These are phyloP conservation scores for Cerastoderma edule DNA, from an alignment of 2,888 invertebrate genomes.

Conservation along the genomic window DNA sequence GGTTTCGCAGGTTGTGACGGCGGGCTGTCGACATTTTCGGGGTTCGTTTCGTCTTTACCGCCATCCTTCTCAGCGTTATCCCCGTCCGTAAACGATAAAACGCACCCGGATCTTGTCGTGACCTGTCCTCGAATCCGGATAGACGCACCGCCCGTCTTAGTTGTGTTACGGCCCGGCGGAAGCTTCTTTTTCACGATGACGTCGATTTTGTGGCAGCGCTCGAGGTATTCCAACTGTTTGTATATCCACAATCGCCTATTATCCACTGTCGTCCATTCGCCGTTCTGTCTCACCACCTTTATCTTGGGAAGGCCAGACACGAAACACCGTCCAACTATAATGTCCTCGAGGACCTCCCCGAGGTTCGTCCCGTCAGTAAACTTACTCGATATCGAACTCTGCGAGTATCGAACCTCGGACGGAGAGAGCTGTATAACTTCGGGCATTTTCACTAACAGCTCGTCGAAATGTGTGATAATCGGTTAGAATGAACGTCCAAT, in stretches of 20 bases:
- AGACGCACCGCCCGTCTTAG: slow-evolving; percentile 26
- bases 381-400: slow-evolving; percentile 38
- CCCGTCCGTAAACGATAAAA: background rate
- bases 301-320: slow-evolving; percentile 35
- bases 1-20: background rate
- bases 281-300: slow-evolving; percentile 26
- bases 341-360: slow-evolving; percentile 42
- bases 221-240: slow-evolving; percentile 47
- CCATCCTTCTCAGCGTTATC: background rate
- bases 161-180: slow-evolving; percentile 32
- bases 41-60: background rate
- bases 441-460: slow-evolving; percentile 25
- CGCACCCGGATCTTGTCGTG: background rate
- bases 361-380: slow-evolving; percentile 42
- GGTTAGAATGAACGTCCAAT: too few relatives aligned
- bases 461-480: too few relatives aligned
- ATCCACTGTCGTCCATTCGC: slow-evolving; percentile 41
- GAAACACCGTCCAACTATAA: slow-evolving; percentile 42
- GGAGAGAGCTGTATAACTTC: slow-evolving; percentile 32
- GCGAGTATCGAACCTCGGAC: slow-evolving; percentile 49
- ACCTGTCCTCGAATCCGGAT: slow-evolving; percentile 35
- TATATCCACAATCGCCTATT: slow-evolving; percentile 57
- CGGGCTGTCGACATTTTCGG: background rate
- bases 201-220: slow-evolving; percentile 14
- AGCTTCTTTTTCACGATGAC: slow-evolving; percentile 42